A percentile compares a stretch with the other conserved stretches of the same genome.
Conservation (phyloP, 1,140 invertebrate species). For the Druon quercuslanigerum region DNA sequence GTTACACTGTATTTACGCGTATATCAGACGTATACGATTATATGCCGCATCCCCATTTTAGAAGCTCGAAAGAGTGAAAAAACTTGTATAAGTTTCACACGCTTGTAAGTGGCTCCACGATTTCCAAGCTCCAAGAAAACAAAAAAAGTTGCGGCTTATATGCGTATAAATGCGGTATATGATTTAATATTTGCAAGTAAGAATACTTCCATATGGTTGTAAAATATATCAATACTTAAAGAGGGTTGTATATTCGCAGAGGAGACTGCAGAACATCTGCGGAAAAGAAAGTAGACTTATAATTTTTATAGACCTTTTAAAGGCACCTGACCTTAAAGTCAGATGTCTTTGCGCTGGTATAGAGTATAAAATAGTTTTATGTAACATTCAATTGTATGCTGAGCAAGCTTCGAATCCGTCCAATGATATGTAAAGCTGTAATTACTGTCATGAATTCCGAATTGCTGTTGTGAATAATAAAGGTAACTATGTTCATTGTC, state of each 20-base stretch:
- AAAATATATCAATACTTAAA: background rate
- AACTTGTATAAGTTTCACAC: too few relatives aligned
- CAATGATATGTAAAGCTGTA: conserved; percentile 60
- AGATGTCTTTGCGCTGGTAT: background rate
- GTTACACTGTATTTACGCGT: background rate
- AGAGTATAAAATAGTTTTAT: background rate
- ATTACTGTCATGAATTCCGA: conserved; percentile 70
- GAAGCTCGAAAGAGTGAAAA: too few relatives aligned
- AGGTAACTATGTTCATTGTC: conserved; percentile 68
- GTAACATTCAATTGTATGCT: background rate
- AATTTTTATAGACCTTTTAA: background rate
- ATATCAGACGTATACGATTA: too few relatives aligned
- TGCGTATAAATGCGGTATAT: background rate
- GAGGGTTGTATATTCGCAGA: too few relatives aligned
- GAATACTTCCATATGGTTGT: background rate
- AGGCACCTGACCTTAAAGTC: background rate
- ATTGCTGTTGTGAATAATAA: conserved; percentile 72
- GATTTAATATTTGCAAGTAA: background rate
- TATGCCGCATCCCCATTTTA: too few relatives aligned
- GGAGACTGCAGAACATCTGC: too few relatives aligned
- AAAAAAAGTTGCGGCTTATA: too few relatives aligned
- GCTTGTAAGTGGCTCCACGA: too few relatives aligned
- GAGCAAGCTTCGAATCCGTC: conserved; percentile 49
- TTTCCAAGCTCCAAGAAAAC: too few relatives aligned
- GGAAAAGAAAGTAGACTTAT: background rate